Base-by-base conservation (phyloP, 2,113 vertebrate genomes). In the Phalacrocorax aristotelis region DNA sequence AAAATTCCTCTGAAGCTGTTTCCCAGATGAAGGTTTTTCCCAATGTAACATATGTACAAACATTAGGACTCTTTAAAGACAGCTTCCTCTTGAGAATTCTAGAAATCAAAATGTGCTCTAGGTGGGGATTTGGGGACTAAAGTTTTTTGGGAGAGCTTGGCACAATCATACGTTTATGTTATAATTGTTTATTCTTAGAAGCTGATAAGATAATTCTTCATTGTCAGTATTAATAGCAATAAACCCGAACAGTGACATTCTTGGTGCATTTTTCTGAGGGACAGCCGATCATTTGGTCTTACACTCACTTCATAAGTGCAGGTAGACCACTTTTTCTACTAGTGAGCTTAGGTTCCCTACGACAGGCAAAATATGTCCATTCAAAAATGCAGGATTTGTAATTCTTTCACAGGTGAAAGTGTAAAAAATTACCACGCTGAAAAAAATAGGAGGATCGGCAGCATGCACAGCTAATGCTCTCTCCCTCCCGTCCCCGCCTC, bases 201-300 rank as follows among this genome's bases (percentile, higher is more conserved):
- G 5, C 2, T 60, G 44, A 38, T 38, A 49, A 74, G 13, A 2
- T 14, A 76, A 90, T 66, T 40, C 15, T 61, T 66, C 65, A 48
- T 68, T 40, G n/a, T 15, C 19, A 19, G 17, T 51, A 64, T 52
- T 40, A 69, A 34, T 6, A 85, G 13, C 3, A 23, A n/a, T 48
- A 83, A 68, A 69, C 23, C 27, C 2, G 3, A 55, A 6, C 9
- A 51, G 25, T 17, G 16, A 72, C 25, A 48, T 27, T 29, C n/a
- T 42, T 3, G 10, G 22, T 36, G n/a, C 25, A 7, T 48, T 93
- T 79, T 71, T 38, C 60, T 40, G 36, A 75, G 51, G 23, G 19
- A 25, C 60, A 71, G 22, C 15, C 0, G 0, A 42, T 27, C 36
- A 32, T n/a, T 57, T 2, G 2, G 18, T 51, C 36, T 62, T 52